A percentile compares a stretch with the other conserved stretches of the same genome.
These are phyloP conservation scores for Julus scandinavius DNA, from an alignment of 2,888 invertebrate genomes.

Conservation along the genomic window DNA sequence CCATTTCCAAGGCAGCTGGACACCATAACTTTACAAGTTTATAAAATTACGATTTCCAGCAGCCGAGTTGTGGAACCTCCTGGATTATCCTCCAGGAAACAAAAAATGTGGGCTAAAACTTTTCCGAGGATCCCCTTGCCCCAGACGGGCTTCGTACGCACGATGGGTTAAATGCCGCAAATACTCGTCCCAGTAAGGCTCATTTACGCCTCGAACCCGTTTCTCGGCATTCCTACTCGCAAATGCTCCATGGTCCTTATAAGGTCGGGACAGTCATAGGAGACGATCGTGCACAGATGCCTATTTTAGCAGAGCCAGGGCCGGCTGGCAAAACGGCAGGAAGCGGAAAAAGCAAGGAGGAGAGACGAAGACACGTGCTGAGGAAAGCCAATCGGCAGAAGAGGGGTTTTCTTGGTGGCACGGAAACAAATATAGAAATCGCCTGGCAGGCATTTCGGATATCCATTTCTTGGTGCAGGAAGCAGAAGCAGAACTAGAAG, in stretches of 20 bases:
- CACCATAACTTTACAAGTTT: too few relatives aligned
- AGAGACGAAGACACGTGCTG: neutral
- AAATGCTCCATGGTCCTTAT: neutral
- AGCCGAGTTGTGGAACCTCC: too few relatives aligned
- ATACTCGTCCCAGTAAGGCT: neutral
- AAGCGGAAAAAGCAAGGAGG: neutral
- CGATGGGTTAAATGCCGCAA: neutral
- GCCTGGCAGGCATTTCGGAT: neutral
- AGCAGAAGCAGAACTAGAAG: neutral
- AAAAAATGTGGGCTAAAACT: too few relatives aligned
- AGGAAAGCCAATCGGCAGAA: neutral
- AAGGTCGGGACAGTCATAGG: slow-evolving; percentile 1
- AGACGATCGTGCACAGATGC: slow-evolving; percentile 7
- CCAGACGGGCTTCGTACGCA: too few relatives aligned
- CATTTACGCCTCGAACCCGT: neutral
- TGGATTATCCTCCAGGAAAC: too few relatives aligned
- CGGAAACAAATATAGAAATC: neutral
- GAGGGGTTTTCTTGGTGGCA: neutral
- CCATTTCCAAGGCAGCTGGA: too few relatives aligned
- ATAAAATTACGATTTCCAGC: too few relatives aligned
- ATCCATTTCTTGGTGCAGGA: neutral
- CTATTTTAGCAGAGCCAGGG: slow-evolving; percentile 20
- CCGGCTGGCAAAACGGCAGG: neutral
- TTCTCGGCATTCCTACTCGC: neutral
- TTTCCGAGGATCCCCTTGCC: too few relatives aligned